A percentile compares a stretch with the other conserved stretches of the same genome.
Conservation (phyloP, 2,888 invertebrate genomes). For the Scelioninae gen. 2 region DNA sequence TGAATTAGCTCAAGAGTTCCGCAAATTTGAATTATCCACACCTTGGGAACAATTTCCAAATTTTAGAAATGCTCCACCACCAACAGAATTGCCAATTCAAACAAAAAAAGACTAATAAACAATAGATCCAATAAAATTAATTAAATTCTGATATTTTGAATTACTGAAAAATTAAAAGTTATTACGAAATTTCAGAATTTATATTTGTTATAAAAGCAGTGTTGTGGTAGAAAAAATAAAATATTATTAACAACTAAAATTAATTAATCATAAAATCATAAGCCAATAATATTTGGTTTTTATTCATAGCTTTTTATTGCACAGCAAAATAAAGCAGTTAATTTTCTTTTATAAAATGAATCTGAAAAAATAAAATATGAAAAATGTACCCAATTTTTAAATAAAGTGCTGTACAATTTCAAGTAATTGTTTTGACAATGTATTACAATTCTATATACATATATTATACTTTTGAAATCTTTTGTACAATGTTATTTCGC, state of each 20-base stretch:
- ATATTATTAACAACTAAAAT: constrained; percentile 9
- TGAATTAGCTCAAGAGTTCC: constrained; percentile 97
- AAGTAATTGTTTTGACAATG: neutral
- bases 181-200: constrained; percentile 4
- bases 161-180: neutral
- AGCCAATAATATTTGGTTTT: neutral
- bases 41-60: constrained; percentile 99
- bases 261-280: no score
- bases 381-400: constrained; percentile 10
- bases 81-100: constrained; percentile 75
- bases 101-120: no score
- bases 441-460: constrained; percentile 27
- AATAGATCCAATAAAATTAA: constrained; percentile 75
- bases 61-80: constrained; percentile 82
- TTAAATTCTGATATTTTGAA: constrained; percentile 14
- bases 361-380: constrained; percentile 11
- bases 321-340: constrained; percentile 35
- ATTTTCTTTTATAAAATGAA: constrained; percentile 8
- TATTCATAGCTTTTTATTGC: constrained; percentile 42
- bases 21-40: constrained; percentile 96
- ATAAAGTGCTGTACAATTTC: constrained; percentile 30
- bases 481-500: constrained; percentile 18
- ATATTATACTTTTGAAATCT: constrained; percentile 4
- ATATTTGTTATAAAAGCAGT: constrained; percentile 24
- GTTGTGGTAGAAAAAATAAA: constrained; percentile 27